Evolutionary conservation across 2,113 vertebrate genomes (phyloP), one percentile per base, ranked within the genome.

Genomic region (Alectura lathami): DNA sequence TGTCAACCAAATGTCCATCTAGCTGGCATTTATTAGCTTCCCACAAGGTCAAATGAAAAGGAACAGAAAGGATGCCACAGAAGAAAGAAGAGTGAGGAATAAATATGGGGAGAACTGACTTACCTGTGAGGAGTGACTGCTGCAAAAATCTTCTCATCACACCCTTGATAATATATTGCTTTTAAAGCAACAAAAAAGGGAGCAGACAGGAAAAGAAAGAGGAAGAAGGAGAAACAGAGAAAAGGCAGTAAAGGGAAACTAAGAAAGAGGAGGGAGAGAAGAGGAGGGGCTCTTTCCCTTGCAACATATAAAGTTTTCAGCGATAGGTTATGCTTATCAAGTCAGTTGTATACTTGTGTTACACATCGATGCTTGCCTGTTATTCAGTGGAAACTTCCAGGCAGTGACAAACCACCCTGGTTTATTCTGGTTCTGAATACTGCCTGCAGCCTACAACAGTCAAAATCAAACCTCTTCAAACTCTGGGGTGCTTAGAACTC

Each of bases 131-230:
- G 79, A 96, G 73, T 23, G 34, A 68, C 64, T 86, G 85, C 76
- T 84, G 88, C 66, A 96, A 91, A 93, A 86, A 93, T 88, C 91
- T 93, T 93, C 94, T 73, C 77, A 91, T 87, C 91, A 91, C 60
- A 96, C 93, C 81, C 83, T 89, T 91, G 73, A 88, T 29, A 96
- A 79, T 43, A 92, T 22, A 95, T 90, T 91, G 86, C 66, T 96
- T 96, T 95, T 91, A 96, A 95, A 95, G 91, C 88, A 96, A 89
- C n/a, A 91, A 66, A 93, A 91, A 88, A 74, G 72, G 79, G 86
- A 88, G 90, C 64, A 76, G 63, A 78, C 34, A 82, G 69, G 88
- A 83, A 81, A 90, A 88, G 83, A 85, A 75, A 83, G 50, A 75
- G 85, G 91, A 84, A 56, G 62, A 88, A 94, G 74, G 84, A 94